Evolutionary conservation across 2,797 vertebrate genomes (phyloP).

Genomic region (Artibeus jamaicensis): DNA sequence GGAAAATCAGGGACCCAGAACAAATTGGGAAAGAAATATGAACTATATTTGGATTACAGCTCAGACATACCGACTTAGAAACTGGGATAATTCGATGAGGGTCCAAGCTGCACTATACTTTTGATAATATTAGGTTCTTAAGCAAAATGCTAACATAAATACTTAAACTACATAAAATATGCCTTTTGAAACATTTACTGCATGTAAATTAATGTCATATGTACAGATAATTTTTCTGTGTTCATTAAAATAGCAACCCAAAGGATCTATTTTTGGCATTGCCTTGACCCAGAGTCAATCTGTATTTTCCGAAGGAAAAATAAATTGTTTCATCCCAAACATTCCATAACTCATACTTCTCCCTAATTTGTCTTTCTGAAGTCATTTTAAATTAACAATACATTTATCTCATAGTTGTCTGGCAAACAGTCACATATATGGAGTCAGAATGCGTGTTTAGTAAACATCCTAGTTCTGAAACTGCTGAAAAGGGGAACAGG

Average conservation of each 20-base stretch:
- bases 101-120: neutral
- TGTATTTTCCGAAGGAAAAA: conserved; percentile 40
- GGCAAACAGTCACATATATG: neutral
- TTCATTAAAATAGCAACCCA: neutral
- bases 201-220: neutral
- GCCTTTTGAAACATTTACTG: neutral
- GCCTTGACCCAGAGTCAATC: neutral
- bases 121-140: neutral
- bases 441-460: neutral
- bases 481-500: neutral
- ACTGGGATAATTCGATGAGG: neutral
- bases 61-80: neutral
- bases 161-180: conserved; percentile 20
- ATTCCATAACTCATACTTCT: conserved; percentile 1
- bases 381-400: neutral
- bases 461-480: neutral
- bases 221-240: neutral
- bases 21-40: neutral
- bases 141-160: neutral
- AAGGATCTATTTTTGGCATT: neutral
- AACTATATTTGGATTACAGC: neutral
- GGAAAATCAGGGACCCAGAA: neutral
- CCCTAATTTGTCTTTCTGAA: neutral
- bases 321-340: neutral
- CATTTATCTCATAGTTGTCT: neutral